phyloP scores from a whole-genome alignment of 2,113 vertebrate genomes.

The Colossoma macropomum region DNA sequence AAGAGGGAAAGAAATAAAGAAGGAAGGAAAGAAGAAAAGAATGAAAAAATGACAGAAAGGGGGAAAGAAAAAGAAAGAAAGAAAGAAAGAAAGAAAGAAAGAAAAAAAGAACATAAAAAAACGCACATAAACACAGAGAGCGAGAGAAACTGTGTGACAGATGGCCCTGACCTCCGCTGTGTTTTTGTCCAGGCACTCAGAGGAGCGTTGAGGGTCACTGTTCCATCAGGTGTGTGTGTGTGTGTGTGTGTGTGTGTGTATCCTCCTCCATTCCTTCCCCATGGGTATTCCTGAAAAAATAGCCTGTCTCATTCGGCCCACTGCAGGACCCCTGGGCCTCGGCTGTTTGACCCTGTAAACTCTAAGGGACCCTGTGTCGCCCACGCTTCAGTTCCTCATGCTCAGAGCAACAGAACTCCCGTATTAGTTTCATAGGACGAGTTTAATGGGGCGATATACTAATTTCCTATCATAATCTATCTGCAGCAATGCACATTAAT shows the following conservation, averaged over 20 bases:
- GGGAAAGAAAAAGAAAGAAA: background rate
- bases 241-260: constrained; percentile 1
- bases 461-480: too few relatives aligned
- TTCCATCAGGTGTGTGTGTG: constrained; percentile 7
- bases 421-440: background rate
- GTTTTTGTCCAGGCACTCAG: constrained; percentile 41
- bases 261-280: background rate
- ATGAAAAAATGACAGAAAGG: background rate
- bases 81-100: constrained; percentile 16
- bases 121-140: background rate
- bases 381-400: background rate
- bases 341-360: background rate
- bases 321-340: background rate
- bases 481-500: too few relatives aligned
- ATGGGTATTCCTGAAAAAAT: background rate
- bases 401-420: background rate
- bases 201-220: constrained; percentile 17
- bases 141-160: constrained; percentile 43
- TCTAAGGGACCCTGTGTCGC: too few relatives aligned
- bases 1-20: background rate
- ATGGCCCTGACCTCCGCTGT: constrained; percentile 50
- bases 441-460: too few relatives aligned
- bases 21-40: too few relatives aligned
- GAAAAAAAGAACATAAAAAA: background rate
- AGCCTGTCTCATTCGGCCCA: background rate